A percentile compares a stretch with the other conserved stretches of the same genome.
phyloP scores from a whole-genome alignment of 2,888 invertebrate species.

The Gastracanthus pulcherrimus region DNA sequence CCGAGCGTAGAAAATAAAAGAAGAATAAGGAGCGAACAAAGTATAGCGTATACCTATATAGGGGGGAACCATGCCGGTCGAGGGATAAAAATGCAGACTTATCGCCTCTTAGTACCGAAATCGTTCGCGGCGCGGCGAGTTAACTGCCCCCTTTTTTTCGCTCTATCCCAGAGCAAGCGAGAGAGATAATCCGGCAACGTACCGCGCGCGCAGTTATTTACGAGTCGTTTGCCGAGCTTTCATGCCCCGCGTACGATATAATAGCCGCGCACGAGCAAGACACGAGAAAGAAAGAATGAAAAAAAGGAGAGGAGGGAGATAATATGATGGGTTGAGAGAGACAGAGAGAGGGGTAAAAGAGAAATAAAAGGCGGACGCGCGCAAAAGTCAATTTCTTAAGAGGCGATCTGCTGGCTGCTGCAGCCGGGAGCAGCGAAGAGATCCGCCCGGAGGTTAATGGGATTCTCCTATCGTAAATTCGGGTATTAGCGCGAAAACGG shows the following conservation, averaged over 20 bases:
- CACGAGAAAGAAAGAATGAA: neutral
- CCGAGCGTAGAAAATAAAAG: neutral
- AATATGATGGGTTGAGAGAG: too few relatives aligned
- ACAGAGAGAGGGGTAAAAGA: conserved; percentile 14
- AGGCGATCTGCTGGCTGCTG: neutral
- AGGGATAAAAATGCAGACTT: conserved; percentile 41
- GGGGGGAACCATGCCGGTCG: neutral
- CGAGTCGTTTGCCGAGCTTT: conserved; percentile 54
- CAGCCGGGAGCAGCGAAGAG: conserved; percentile 38
- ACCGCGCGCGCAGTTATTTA: conserved; percentile 50
- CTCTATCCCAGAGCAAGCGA: conserved; percentile 5
- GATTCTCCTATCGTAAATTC: conserved; percentile 67
- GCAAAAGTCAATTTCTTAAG: conserved; percentile 64
- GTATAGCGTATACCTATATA: neutral
- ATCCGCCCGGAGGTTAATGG: conserved; percentile 63
- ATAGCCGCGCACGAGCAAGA: neutral
- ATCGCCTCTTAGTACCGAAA: conserved; percentile 49
- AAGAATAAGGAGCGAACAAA: conserved; percentile 18
- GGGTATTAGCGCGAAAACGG: conserved; percentile 64
- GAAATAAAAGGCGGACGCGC: conserved; percentile 51
- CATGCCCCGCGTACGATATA: conserved; percentile 3
- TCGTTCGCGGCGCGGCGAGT: conserved; percentile 31
- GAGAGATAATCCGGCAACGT: conserved; percentile 48
- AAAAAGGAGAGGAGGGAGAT: conserved; percentile 44
- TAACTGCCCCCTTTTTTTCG: conserved; percentile 29